These are phyloP conservation scores for Clarias batrachus DNA, from an alignment of 2,113 vertebrate species.

Conservation along the genomic window DNA sequence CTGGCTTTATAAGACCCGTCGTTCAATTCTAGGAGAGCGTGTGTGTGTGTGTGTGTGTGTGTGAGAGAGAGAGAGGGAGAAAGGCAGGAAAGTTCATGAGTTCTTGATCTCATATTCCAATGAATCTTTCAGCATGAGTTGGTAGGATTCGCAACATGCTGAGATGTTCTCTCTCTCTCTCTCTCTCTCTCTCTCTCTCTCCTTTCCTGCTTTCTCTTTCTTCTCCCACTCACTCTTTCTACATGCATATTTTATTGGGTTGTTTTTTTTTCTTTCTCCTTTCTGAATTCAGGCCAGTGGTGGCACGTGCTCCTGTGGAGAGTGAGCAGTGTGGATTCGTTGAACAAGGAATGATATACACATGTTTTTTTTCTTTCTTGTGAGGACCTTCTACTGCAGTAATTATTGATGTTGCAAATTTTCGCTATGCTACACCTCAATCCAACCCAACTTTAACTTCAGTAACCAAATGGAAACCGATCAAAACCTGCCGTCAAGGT, in stretches of 20 bases:
- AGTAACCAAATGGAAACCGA: not conserved
- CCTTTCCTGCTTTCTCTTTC: not conserved
- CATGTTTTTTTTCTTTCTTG: not conserved
- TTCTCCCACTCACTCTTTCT: not conserved
- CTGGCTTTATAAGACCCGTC: not conserved
- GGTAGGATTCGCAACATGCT: constrained; percentile 1
- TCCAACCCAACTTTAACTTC: not conserved
- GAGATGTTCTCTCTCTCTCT: not conserved
- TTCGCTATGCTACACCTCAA: not conserved
- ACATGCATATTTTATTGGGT: constrained; percentile 40
- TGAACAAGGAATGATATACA: not conserved
- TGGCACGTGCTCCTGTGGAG: constrained; percentile 10
- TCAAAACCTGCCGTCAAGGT: too few species aligned
- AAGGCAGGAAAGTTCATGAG: not conserved
- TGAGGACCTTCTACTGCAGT: not conserved
- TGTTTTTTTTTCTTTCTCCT: constrained; percentile 10
- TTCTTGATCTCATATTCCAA: constrained; percentile 27
- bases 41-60: not conserved
- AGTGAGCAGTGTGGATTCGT: not conserved
- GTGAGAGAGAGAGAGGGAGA: not conserved
- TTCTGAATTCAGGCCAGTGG: constrained; percentile 22
- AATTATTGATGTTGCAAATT: not conserved
- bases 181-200: not conserved
- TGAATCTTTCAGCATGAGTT: constrained; percentile 45
- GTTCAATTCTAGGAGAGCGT: not conserved